phyloP scores from a whole-genome alignment of 2,113 vertebrate species.

The Cygnus atratus region DNA sequence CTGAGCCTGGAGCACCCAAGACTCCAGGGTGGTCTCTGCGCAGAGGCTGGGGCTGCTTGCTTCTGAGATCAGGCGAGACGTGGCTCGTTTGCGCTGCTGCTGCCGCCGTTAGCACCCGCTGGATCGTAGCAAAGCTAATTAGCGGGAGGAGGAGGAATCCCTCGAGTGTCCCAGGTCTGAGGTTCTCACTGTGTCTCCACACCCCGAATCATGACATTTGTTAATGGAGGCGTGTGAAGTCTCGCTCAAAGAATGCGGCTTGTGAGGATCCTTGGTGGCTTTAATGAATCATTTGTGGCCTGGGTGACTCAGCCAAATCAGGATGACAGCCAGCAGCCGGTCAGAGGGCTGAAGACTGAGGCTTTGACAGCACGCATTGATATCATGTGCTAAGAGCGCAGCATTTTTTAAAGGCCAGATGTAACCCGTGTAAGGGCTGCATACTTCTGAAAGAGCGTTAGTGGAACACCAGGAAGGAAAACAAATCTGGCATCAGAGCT shows the following conservation, averaged over 20 bases:
- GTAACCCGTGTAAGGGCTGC: neutral
- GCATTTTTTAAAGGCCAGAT: neutral
- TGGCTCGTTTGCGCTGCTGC: accelerated
- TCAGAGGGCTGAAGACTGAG: neutral
- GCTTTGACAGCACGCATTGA: neutral
- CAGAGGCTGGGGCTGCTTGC: neutral
- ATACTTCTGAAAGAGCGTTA: neutral
- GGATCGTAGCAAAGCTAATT: accelerated
- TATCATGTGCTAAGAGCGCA: neutral
- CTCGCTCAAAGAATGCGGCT: neutral
- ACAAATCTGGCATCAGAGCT: neutral
- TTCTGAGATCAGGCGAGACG: neutral
- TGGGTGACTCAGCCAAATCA: slow-evolving; percentile 1
- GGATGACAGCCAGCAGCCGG: slow-evolving; percentile 21
- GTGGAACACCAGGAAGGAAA: neutral
- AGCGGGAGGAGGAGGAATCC: neutral
- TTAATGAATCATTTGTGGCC: slow-evolving; percentile 3
- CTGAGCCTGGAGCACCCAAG: slow-evolving; percentile 48
- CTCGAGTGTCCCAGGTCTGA: neutral
- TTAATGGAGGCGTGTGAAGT: neutral
- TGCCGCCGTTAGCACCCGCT: accelerated
- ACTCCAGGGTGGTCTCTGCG: slow-evolving; percentile 44
- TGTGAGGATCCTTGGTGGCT: neutral
- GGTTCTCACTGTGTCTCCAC: neutral
- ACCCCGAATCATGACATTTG: neutral